Base-by-base conservation (phyloP, 2,797 vertebrate species). In the Lithobates sylvaticus region DNA sequence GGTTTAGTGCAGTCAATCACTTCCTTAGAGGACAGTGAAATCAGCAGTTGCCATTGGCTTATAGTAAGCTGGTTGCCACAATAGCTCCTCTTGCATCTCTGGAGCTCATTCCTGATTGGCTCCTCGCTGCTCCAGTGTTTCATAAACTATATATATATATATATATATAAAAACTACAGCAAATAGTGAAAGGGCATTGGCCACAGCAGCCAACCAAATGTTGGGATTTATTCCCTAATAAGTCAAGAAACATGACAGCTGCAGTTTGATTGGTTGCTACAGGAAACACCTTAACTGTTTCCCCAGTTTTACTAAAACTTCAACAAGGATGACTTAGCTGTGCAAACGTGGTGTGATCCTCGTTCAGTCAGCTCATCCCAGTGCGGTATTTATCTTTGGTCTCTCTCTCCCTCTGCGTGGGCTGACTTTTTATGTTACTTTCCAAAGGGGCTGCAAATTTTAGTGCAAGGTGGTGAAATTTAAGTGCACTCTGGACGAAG, bases 401-500 rank as follows among this genome's bases (percentile, higher is more conserved):
- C n/a, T 2, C 70, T 34, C 78, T 71, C 12, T 54, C 42, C 29
- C 44, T 7, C 23, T 42, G 69, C 69, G 69, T 81, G 79, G 69
- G 79, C 50, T 29, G 34, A 61, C n/a, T 27, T 26, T 34, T 39
- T 81, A 29, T 42, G 69, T 36, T 70, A 81, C 68, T 81, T 81
- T 81, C 79, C 79, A 73, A 81, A 58, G 21, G 68, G 71, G 68
- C 69, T 81, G 79, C 79, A 81, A 72, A 81, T 81, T 81, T 81
- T 81, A 81, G 42, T 72, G 79, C 79, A 81, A 81, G 79, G 10
- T 15, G 34, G 79, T 81, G 79, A 81, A 81, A 81, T 81, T 81
- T 73, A 81, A 81, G 79, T 81, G 69, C 79, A 81, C 26, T 42
- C 69, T 81, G 78, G 78, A 71, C 5, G 47, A 39, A 69, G 39